Conservation (phyloP, 2,797 vertebrate genomes). For the Parauchenoglanis ngamensis region DNA sequence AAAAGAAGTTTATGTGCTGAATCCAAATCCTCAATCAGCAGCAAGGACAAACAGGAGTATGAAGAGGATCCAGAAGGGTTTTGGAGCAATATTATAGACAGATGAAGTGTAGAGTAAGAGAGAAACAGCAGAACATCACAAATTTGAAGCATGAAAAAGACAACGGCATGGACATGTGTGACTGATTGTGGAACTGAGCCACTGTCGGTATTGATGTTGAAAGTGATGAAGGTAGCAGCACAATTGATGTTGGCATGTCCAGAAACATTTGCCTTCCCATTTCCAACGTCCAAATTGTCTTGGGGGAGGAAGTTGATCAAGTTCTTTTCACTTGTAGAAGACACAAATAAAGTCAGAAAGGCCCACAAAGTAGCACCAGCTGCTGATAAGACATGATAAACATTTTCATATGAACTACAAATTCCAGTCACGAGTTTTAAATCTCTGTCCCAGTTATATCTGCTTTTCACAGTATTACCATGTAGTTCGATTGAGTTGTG, state of each 20-base stretch:
- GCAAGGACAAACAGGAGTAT: neutral
- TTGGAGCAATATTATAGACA: neutral
- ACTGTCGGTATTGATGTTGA: neutral
- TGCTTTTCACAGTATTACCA: neutral
- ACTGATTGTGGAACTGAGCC: neutral
- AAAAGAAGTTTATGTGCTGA: neutral
- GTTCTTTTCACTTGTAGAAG: neutral
- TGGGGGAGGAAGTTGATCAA: neutral
- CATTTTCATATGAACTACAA: neutral
- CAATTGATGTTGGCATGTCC: neutral
- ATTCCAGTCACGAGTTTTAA: neutral
- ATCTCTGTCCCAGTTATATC: neutral
- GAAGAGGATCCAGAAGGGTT: slow-evolving; percentile 3
- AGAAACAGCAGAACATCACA: neutral
- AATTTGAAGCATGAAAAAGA: neutral
- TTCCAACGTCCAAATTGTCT: neutral
- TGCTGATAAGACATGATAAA: neutral
- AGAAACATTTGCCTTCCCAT: neutral
- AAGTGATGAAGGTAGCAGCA: neutral
- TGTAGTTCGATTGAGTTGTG: neutral
- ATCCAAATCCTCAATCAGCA: neutral
- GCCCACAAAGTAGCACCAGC: neutral
- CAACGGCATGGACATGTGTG: neutral
- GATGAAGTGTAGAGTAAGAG: neutral
- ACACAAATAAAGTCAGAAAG: neutral